Evolutionary conservation across 1,140 invertebrate genomes (phyloP).

Genomic region (Drosophila subpulchrella): DNA sequence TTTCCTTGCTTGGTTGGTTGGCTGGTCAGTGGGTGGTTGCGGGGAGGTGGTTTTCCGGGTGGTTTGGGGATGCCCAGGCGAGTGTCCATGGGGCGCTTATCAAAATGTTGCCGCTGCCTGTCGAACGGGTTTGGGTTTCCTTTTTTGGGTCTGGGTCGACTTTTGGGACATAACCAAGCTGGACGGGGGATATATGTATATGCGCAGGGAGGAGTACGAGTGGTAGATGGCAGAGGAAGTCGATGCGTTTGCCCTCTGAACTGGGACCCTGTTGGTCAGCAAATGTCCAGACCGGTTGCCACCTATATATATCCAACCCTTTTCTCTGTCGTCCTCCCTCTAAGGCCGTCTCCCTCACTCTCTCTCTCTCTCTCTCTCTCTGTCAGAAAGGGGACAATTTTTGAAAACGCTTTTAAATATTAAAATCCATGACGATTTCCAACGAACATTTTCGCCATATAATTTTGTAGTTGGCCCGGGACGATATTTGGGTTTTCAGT

Average conservation of each 20-base stretch:
- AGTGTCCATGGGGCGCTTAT: constrained; percentile 62
- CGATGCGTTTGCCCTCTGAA: constrained; percentile 80
- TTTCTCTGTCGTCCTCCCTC: constrained; percentile 2
- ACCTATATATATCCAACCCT: constrained; percentile 14
- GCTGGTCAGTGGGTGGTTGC: not conserved
- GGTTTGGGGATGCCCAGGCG: constrained; percentile 14
- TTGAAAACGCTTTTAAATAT: constrained; percentile 83
- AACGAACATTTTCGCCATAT: constrained; percentile 75
- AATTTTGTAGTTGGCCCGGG: constrained; percentile 65
- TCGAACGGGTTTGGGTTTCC: constrained; percentile 55
- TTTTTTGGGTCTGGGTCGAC: constrained; percentile 19
- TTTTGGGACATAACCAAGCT: constrained; percentile 57
- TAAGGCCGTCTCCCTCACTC: not conserved
- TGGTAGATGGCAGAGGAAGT: constrained; percentile 15
- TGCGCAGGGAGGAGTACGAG: too few species aligned
- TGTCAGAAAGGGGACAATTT: constrained; percentile 61
- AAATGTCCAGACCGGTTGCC: constrained; percentile 56
- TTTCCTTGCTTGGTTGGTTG: constrained; percentile 19
- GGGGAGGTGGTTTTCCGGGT: not conserved
- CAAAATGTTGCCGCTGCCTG: constrained; percentile 76
- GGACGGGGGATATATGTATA: not conserved
- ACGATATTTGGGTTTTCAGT: constrained; percentile 42
- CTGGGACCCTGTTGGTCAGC: constrained; percentile 71
- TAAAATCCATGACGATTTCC: constrained; percentile 83
- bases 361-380: not conserved